These are phyloP conservation scores for Ptilorrhoa leucosticta DNA, from an alignment of 2,113 vertebrate genomes.

Conservation along the genomic window DNA sequence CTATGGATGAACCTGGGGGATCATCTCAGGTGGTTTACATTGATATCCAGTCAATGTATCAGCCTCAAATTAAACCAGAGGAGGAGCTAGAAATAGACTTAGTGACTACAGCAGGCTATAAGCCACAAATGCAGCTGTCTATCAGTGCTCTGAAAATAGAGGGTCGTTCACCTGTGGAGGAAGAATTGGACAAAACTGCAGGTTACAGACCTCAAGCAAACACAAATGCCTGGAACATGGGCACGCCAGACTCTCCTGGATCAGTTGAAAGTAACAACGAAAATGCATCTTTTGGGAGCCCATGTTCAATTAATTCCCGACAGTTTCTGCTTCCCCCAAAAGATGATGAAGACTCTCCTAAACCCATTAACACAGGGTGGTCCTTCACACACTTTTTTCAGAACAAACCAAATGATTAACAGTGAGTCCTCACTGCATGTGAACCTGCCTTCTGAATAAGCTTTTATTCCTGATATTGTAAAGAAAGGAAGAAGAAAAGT, in stretches of 20 bases:
- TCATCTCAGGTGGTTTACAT: constrained; percentile 91
- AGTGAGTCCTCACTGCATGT: background rate
- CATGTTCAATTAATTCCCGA: constrained; percentile 89
- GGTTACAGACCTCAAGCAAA: constrained; percentile 90
- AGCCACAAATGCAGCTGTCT: constrained; percentile 76
- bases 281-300: constrained; percentile 86
- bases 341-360: constrained; percentile 74
- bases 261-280: constrained; percentile 76
- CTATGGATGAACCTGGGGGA: constrained; percentile 69
- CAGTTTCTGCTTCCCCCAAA: constrained; percentile 90
- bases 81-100: constrained; percentile 59
- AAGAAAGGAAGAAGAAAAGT: constrained; percentile 12
- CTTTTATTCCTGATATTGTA: constrained; percentile 1
- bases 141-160: constrained; percentile 46
- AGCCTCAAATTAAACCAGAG: constrained; percentile 69
- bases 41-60: constrained; percentile 88
- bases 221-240: constrained; percentile 75
- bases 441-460: constrained; percentile 66
- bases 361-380: constrained; percentile 72
- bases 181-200: constrained; percentile 50
- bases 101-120: constrained; percentile 69
- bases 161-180: constrained; percentile 1
- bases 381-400: constrained; percentile 80
- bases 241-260: constrained; percentile 78
- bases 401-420: constrained; percentile 77